Evolutionary conservation across 1,140 invertebrate genomes (phyloP).

Genomic region (Bombus pyrosoma): DNA sequence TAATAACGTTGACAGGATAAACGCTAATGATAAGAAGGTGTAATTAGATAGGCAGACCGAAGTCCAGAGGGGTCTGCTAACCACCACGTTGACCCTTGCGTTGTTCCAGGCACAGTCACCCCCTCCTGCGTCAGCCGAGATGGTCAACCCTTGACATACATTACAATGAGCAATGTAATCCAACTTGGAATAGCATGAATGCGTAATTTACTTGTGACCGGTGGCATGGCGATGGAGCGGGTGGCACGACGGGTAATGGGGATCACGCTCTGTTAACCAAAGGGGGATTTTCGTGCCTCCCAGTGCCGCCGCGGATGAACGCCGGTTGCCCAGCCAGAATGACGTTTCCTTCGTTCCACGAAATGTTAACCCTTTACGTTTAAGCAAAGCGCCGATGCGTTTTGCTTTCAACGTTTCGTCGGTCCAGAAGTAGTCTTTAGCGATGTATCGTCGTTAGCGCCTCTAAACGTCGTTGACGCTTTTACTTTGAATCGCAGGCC

Average conservation of each 20-base stretch:
- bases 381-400: neutral
- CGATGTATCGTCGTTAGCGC: too few relatives aligned
- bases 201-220: conserved; percentile 77
- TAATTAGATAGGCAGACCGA: conserved; percentile 57
- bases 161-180: conserved; percentile 61
- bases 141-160: conserved; percentile 71
- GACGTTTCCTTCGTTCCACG: conserved; percentile 4
- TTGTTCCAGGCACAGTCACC: conserved; percentile 23
- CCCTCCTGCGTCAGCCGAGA: conserved; percentile 42
- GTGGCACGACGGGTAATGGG: conserved; percentile 59
- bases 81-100: conserved; percentile 20
- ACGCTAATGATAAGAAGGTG: conserved; percentile 54
- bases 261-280: conserved; percentile 75
- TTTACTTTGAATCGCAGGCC: neutral
- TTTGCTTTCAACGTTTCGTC: neutral
- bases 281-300: conserved; percentile 3
- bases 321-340: neutral
- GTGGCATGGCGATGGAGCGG: conserved; percentile 49
- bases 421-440: neutral
- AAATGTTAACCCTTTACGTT: neutral
- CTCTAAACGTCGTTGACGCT: neutral
- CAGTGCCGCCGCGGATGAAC: neutral
- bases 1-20: conserved; percentile 54
- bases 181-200: conserved; percentile 72
- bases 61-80: conserved; percentile 26